Evolutionary conservation across 1,140 invertebrate species (phyloP).

Genomic region (Leptopilina clavipes): DNA sequence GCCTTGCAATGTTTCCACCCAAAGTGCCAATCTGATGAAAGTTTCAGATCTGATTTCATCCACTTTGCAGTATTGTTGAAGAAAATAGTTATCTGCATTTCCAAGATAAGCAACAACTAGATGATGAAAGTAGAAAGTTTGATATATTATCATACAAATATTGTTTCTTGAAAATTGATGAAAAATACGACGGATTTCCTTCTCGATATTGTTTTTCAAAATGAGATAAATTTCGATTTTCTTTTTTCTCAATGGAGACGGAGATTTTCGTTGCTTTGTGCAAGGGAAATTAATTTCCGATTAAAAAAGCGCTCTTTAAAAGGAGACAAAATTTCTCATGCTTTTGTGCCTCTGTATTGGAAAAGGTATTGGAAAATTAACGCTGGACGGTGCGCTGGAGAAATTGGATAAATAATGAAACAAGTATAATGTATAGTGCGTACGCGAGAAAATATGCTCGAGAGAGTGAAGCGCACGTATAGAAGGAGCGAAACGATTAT

Average conservation of each 20-base stretch:
- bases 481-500: constrained; percentile 20
- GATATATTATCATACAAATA: neutral
- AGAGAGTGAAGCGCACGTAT: constrained; percentile 28
- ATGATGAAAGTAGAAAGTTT: neutral
- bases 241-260: neutral
- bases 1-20: constrained; percentile 20
- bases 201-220: too few relatives aligned
- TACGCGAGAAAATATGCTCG: constrained; percentile 23
- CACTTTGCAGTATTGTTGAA: constrained; percentile 15
- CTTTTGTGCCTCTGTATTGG: neutral
- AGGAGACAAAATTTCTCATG: constrained; percentile 20
- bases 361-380: constrained; percentile 14
- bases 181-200: too few relatives aligned
- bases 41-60: constrained; percentile 16
- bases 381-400: neutral
- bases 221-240: too few relatives aligned
- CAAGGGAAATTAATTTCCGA: neutral
- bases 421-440: constrained; percentile 27
- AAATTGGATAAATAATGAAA: constrained; percentile 34
- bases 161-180: neutral
- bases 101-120: neutral
- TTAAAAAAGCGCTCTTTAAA: neutral
- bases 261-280: neutral
- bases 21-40: constrained; percentile 31
- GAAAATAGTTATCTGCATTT: constrained; percentile 16